Conservation (phyloP, 2,797 vertebrate species). For the Dryobates pubescens region DNA sequence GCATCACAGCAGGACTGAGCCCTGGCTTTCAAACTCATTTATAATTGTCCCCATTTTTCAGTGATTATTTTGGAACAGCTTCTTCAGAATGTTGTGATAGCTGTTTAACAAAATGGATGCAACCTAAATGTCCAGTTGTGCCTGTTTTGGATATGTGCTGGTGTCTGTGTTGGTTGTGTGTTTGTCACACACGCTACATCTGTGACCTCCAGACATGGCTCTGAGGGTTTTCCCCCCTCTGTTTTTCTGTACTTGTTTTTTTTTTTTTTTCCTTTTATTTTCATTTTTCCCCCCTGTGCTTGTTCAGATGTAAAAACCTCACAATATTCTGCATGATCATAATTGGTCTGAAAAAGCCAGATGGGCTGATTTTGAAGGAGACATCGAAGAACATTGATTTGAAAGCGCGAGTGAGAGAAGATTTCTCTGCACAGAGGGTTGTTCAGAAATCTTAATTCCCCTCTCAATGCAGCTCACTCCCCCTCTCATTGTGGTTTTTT, state of each 20-base stretch:
- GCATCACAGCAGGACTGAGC: accelerated
- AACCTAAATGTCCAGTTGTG: not conserved
- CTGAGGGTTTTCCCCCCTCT: not conserved
- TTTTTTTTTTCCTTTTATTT: not conserved
- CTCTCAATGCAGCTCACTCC: not conserved
- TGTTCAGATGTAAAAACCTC: not conserved
- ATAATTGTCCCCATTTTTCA: not conserved
- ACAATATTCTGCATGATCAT: not conserved
- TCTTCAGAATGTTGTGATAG: not conserved
- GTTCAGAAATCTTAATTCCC: not conserved
- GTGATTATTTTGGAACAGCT: not conserved
- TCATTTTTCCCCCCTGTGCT: not conserved
- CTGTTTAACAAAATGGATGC: not conserved
- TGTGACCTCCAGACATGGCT: not conserved
- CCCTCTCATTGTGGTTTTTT: too few species aligned
- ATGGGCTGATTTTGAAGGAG: conserved; percentile 7
- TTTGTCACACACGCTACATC: not conserved
- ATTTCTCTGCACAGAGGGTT: not conserved
- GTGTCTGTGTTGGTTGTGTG: not conserved
- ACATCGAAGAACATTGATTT: conserved; percentile 1
- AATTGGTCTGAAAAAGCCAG: conserved; percentile 26
- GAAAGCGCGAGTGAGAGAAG: conserved; percentile 24
- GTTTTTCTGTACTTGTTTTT: not conserved
- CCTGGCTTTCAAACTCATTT: accelerated
- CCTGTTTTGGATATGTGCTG: not conserved